Percentiles rank a stretch among this genome's conserved stretches.
Evolutionary conservation across 2,888 invertebrate species (phyloP).

Genomic region (Nasonovia ribisnigri): DNA sequence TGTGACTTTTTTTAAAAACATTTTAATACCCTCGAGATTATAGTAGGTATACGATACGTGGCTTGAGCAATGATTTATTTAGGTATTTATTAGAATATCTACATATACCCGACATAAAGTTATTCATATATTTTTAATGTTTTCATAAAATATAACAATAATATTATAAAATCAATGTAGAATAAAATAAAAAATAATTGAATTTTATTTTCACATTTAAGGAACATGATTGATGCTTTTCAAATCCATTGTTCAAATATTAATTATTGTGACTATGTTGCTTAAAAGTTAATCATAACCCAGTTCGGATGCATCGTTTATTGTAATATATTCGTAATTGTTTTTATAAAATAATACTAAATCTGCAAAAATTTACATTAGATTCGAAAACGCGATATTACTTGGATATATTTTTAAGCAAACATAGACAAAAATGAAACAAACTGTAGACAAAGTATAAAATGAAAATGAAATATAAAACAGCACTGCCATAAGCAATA

Average conservation of each 20-base stretch:
- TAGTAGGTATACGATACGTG: not conserved
- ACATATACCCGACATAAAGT: not conserved
- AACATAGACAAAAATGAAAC: not conserved
- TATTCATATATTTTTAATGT: not conserved
- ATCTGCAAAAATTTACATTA: not conserved
- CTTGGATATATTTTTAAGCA: not conserved
- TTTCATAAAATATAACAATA: not conserved
- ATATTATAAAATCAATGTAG: not conserved
- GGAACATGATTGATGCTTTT: not conserved
- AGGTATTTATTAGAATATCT: not conserved
- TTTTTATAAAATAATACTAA: not conserved
- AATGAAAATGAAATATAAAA: not conserved
- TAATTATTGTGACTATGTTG: not conserved
- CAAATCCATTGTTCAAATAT: not conserved
- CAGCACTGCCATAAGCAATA: not conserved
- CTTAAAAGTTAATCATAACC: not conserved
- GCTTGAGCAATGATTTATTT: not conserved
- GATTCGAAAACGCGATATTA: not conserved
- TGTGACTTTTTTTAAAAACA: not conserved
- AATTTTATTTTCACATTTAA: not conserved
- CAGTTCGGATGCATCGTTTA: not conserved
- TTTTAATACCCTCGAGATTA: not conserved
- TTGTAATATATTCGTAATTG: too few species aligned
- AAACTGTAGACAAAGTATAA: not conserved
- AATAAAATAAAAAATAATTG: not conserved